These are phyloP conservation scores for Pyrrhosoma nymphula DNA, from an alignment of 2,888 invertebrate genomes.

Conservation along the genomic window DNA sequence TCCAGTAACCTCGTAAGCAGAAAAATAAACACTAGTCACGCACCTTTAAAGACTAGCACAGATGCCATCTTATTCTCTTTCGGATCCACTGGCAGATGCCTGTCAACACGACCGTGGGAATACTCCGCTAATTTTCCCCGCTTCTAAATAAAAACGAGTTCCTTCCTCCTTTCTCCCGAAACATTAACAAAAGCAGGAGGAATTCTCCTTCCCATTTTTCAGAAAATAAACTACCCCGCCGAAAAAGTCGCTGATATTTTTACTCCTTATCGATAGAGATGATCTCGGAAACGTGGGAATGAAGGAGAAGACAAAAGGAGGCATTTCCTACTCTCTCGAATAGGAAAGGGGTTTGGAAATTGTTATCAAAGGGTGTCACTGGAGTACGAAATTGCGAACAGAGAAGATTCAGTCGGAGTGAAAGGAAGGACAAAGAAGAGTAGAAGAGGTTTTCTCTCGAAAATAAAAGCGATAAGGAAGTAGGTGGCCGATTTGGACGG, in stretches of 20 bases:
- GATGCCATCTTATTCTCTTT: background rate
- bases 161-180: background rate
- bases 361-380: background rate
- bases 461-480: background rate
- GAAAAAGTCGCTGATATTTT: background rate
- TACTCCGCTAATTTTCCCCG: background rate
- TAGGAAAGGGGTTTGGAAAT: background rate
- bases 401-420: background rate
- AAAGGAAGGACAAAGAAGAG: background rate
- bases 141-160: background rate
- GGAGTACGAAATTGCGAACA: background rate
- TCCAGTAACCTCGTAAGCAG: slow-evolving; percentile 11
- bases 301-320: background rate
- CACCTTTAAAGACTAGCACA: background rate
- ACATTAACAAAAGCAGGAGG: background rate
- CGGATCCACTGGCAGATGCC: background rate
- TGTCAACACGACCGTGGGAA: background rate
- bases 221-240: background rate
- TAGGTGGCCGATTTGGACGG: background rate
- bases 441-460: background rate
- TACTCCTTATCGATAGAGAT: background rate
- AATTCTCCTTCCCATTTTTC: background rate
- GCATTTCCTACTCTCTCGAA: background rate
- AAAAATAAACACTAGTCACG: background rate
- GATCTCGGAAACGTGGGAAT: background rate